Conservation (phyloP, 2,888 invertebrate species). For the Chrysolina haemoptera region DNA sequence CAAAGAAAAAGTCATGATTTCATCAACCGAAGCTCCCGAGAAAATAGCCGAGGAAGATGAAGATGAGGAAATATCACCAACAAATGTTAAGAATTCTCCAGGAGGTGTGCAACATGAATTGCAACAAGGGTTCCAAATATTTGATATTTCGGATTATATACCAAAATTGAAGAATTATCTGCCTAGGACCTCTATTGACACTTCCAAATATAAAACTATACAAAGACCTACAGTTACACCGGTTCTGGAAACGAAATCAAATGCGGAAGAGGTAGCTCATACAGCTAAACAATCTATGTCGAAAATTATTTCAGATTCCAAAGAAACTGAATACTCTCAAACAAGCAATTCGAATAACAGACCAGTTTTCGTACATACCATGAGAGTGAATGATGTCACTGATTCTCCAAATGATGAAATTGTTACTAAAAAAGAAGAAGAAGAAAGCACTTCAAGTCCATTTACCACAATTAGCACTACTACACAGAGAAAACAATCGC, state of each 20-base stretch:
- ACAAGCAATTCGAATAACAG: slow-evolving; percentile 28
- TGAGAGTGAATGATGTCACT: not conserved
- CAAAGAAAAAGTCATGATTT: slow-evolving; percentile 41
- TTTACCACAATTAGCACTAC: slow-evolving; percentile 22
- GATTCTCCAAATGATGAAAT: not conserved
- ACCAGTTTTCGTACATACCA: not conserved
- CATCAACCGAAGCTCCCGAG: slow-evolving; percentile 52
- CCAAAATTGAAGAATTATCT: slow-evolving; percentile 63
- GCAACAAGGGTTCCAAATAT: slow-evolving; percentile 58
- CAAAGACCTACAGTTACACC: slow-evolving; percentile 56
- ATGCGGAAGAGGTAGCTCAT: slow-evolving; percentile 24
- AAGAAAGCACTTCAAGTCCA: slow-evolving; percentile 9
- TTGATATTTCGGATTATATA: slow-evolving; percentile 65
- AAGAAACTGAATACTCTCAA: slow-evolving; percentile 25
- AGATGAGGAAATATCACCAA: slow-evolving; percentile 47
- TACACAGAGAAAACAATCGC: slow-evolving; percentile 39
- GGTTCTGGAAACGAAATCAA: slow-evolving; percentile 55
- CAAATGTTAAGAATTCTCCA: slow-evolving; percentile 61
- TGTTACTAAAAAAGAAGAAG: not conserved
- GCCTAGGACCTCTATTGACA: slow-evolving; percentile 65
- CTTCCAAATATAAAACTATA: slow-evolving; percentile 68
- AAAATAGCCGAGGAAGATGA: slow-evolving; percentile 52
- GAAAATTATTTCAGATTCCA: slow-evolving; percentile 51
- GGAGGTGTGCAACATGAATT: slow-evolving; percentile 53
- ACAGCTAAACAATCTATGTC: slow-evolving; percentile 49